A percentile compares a stretch with the other conserved stretches of the same genome.
Conservation (phyloP, 2,113 vertebrate genomes). For the Todiramphus chloris region DNA sequence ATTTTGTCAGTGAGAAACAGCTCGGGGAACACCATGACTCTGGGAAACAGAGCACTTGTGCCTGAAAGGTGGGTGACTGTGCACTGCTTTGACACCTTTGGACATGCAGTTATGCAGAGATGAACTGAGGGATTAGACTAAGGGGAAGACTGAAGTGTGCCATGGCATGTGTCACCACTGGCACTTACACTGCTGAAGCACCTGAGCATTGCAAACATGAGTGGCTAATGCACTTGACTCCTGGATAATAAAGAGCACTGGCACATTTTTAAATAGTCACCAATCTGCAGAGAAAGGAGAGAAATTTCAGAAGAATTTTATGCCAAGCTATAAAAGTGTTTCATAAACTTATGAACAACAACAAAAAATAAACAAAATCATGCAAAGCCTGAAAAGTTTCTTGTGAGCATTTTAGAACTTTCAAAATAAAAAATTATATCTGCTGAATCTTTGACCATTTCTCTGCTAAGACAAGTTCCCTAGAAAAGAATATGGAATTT, state of each 20-base stretch:
- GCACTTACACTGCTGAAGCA: background rate
- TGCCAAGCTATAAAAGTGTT: background rate
- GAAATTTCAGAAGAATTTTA: background rate
- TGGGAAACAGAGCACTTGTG: background rate
- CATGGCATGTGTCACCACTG: no score
- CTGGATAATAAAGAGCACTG: background rate
- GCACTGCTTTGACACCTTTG: background rate
- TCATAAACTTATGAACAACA: background rate
- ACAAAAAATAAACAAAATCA: background rate
- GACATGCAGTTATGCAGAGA: background rate
- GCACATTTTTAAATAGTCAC: background rate
- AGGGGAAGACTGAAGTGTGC: background rate
- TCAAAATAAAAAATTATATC: background rate
- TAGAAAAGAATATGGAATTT: background rate
- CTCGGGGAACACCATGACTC: background rate
- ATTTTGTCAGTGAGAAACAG: background rate
- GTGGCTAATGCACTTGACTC: background rate
- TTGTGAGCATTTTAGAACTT: background rate
- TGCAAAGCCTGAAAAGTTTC: background rate
- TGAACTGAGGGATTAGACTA: background rate
- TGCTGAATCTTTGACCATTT: background rate
- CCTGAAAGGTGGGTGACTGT: background rate
- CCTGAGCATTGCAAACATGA: fast-evolving
- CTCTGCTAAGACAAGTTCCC: background rate
- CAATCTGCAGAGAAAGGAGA: background rate